Evolutionary conservation across 1,140 invertebrate genomes (phyloP), one percentile per base, ranked within the genome.

Genomic region (Epicauta chinensis): DNA sequence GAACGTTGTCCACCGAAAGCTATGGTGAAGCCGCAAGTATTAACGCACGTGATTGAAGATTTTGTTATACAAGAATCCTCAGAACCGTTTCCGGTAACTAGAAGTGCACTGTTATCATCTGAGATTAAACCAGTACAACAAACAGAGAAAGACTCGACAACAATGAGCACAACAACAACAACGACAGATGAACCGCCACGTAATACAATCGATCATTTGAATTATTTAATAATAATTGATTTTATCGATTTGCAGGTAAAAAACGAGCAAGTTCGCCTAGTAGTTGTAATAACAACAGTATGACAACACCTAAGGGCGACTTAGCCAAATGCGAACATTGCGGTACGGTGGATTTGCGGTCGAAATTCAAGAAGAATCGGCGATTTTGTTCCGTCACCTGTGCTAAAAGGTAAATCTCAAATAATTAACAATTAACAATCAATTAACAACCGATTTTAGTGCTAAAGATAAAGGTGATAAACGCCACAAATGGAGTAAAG

Each of bases 1-100:
- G 71, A 74, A 35, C 61, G 67, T 7, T 72, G 70, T 41, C 68
- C 72, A 36, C 89, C 89, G n/a, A 94, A 93, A 71, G 91, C 91
- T 1, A 89, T 97, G 81, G 92, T 97, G 0, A 96, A 96, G 72
- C 93, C 93, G 0, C 93, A 97, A 67, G 90, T 97, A 2, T 74
- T 97, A 7, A 97, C 93, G 0, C 95, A 98, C 69, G 90, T 97
- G 2, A 97, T 98, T 50, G 94, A 97, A 73, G 94, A 93, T 13
- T 97, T 93, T 71, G 88, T 97, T 2, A 97, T 98, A 62, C 93
- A 96, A 72, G 95, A 98, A 77, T 85, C 84, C 0, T 84, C 81
- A 2, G 86, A 89, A 75, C 91, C 92, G 0, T 96, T 96, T 67
- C 88, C 91, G 5, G 88, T 93, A 48, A 87, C 87, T 72, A 69